phyloP scores from a whole-genome alignment of 2,888 invertebrate species.

The Thecocarcelia acutangulata region DNA sequence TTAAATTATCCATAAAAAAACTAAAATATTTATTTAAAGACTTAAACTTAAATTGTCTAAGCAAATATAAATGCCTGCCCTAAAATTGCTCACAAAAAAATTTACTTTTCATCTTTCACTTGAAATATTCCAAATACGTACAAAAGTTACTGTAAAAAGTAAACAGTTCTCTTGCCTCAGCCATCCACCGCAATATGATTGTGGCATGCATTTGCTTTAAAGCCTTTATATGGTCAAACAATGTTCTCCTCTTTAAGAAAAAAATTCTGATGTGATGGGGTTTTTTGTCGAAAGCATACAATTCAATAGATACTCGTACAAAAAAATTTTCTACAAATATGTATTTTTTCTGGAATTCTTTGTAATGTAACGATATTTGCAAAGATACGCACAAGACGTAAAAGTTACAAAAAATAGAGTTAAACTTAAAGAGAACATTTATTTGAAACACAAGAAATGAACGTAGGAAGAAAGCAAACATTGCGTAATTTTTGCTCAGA shows the following conservation, averaged over 20 bases:
- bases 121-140: conserved; percentile 1
- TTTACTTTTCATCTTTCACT: neutral
- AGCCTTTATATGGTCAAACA: conserved; percentile 46
- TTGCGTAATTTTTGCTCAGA: too few relatives aligned
- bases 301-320: conserved; percentile 16
- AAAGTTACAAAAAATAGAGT: too few relatives aligned
- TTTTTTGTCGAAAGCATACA: conserved; percentile 2
- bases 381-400: too few relatives aligned
- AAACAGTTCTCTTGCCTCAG: conserved; percentile 8
- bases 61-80: too few relatives aligned
- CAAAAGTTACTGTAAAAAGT: conserved; percentile 25
- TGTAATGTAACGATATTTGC: too few relatives aligned
- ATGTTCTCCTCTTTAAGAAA: conserved; percentile 10
- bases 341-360: too few relatives aligned
- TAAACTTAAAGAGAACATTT: too few relatives aligned
- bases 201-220: conserved; percentile 16
- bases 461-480: too few relatives aligned
- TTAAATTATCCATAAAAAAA: too few relatives aligned
- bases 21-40: too few relatives aligned
- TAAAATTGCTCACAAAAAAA: neutral
- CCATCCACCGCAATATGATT: neutral
- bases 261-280: neutral
- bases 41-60: too few relatives aligned
- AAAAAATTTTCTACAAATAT: conserved; percentile 24
- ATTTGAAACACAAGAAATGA: too few relatives aligned